Percentiles rank a stretch among this genome's conserved stretches.
Evolutionary conservation across 2,113 vertebrate species (phyloP).

Genomic region (Barnardius zonarius): DNA sequence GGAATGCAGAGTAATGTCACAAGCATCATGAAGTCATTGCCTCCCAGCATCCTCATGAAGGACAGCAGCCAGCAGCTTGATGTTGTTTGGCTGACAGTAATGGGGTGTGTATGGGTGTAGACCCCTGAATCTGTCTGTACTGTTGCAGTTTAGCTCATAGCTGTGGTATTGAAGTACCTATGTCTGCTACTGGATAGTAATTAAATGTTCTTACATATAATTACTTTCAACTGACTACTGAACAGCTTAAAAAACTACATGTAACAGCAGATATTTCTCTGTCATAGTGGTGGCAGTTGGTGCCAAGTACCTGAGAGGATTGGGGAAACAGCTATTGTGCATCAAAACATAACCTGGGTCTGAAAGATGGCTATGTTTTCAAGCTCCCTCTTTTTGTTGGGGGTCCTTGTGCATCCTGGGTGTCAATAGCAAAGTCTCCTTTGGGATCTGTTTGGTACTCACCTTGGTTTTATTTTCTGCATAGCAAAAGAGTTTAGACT

Average conservation of each 20-base stretch:
- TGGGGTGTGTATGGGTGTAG: background rate
- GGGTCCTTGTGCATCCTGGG: background rate
- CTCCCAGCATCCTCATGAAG: background rate
- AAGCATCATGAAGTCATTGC: background rate
- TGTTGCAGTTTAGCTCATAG: background rate
- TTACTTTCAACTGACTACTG: background rate
- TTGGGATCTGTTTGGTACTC: background rate
- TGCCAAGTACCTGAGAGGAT: background rate
- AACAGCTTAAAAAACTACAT: background rate
- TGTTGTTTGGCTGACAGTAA: background rate
- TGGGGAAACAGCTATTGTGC: background rate
- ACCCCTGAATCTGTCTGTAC: background rate
- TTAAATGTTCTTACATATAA: constrained; percentile 19
- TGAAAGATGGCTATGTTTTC: background rate
- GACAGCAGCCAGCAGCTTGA: background rate
- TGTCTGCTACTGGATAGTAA: background rate
- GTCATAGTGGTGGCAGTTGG: background rate
- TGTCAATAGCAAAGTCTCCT: accelerated
- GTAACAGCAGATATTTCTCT: background rate
- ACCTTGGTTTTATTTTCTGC: background rate
- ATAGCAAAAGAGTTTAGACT: background rate
- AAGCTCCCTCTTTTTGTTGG: background rate
- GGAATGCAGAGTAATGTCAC: background rate
- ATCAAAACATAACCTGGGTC: background rate
- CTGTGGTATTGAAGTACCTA: background rate